Base-by-base conservation (phyloP, 2,888 invertebrate species). In the Eupithecia centaureata region DNA sequence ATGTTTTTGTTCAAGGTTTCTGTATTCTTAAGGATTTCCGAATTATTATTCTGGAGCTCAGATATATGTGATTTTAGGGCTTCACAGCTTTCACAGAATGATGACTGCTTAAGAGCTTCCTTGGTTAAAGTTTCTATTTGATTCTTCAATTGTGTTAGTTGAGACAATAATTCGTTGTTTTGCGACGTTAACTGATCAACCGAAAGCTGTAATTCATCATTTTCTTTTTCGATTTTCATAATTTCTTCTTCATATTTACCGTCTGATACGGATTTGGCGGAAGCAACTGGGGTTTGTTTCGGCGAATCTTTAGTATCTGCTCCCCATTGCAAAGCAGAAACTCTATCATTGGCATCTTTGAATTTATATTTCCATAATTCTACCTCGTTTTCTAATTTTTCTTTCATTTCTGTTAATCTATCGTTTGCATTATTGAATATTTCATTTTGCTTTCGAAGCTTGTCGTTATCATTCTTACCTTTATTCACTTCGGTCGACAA, bases 371-470 rank as follows among this genome's bases (percentile, higher is more conserved):
- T 95, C 92, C 95, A 96, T 79, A 95, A 92, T 72, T 96, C 94
- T 25, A 97, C 90, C 82, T 97, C 96, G 81, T 94, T 94, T 76
- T 97, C 97, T 85, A 97, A 95, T 72, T 96, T 95, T 82, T 97
- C 97, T 86, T 97, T 97, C 87, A 96, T 95, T 81, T 97, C 97
- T 1, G 95, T 90, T 82, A 97, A 94, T 70, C 95, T 94, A 61
- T 97, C 97, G 82, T 97, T 97, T 1, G 96, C 96, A 33, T 95
- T 94, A 22, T 95, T 95, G 59, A 98, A 89, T 5, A 96, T 94
- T 79, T 97, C 97, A 63, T 97, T 94, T 83, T 95, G 95, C 81
- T 96, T 96, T 38, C 92, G 81, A 2, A 97, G 82, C 58, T 94
- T 93, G 62, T 95, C 95, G 80, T 96, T 97, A 75, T 98, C 97